Evolutionary conservation across 92 coral and sea anemone species (phyloP).

Genomic region (Paragorgia papillata): DNA sequence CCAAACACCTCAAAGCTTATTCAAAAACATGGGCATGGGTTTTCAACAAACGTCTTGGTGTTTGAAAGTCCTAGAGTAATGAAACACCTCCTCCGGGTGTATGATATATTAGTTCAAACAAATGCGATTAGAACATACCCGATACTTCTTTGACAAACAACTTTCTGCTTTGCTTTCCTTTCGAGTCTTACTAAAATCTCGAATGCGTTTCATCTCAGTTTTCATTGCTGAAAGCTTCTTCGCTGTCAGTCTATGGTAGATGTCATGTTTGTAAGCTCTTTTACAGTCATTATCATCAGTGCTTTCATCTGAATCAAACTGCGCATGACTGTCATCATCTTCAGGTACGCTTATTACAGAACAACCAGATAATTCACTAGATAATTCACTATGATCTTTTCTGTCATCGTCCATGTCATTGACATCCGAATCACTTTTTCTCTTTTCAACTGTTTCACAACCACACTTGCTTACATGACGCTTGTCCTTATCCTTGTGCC

Average conservation of each 20-base stretch:
- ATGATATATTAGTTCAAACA: too few species aligned
- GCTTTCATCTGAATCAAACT: too few species aligned
- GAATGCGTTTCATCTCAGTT: background rate
- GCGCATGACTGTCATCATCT: background rate
- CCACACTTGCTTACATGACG: too few species aligned
- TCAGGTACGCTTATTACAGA: background rate
- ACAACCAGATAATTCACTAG: background rate
- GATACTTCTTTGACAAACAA: background rate
- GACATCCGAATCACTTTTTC: too few species aligned
- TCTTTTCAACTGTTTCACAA: too few species aligned
- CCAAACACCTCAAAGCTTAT: too few species aligned
- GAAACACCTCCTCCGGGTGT: too few species aligned
- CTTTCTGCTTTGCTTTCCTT: background rate
- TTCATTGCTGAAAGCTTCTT: background rate
- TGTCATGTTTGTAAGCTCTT: background rate
- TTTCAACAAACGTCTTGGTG: too few species aligned
- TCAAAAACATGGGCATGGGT: too few species aligned
- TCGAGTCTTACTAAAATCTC: background rate
- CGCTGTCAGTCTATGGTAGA: background rate
- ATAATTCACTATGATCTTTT: background rate
- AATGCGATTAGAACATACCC: background rate
- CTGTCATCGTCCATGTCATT: too few species aligned
- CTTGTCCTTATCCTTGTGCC: background rate
- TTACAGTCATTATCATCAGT: background rate
- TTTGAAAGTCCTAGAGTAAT: too few species aligned